Conservation (phyloP, 2,888 invertebrate genomes). For the Drosophila niveifrons region DNA sequence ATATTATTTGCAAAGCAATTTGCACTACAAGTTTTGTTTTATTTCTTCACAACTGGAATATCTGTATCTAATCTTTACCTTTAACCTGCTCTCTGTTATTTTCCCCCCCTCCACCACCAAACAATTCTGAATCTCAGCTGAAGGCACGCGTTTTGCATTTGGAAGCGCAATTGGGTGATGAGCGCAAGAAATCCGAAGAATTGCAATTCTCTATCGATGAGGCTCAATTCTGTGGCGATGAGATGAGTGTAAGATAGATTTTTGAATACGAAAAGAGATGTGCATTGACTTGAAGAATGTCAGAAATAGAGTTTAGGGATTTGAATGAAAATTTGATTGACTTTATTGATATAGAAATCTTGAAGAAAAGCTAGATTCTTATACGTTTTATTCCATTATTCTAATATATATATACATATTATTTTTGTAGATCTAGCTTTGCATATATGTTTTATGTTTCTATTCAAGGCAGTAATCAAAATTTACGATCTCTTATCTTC, state of each 20-base stretch:
- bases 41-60: constrained; percentile 48
- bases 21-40: constrained; percentile 56
- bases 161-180: constrained; percentile 90
- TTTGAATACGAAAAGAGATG: constrained; percentile 10
- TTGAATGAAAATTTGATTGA: background rate
- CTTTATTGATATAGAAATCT: no score
- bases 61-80: constrained; percentile 47
- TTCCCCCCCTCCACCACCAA: constrained; percentile 2
- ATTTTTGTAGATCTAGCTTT: no score
- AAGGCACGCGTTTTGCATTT: constrained; percentile 88
- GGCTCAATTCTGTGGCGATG: constrained; percentile 94
- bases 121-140: constrained; percentile 80
- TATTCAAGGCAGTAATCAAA: no score
- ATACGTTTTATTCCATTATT: no score
- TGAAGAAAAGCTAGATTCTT: no score
- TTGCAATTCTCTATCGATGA: constrained; percentile 96
- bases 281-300: constrained; percentile 35
- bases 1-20: constrained; percentile 50
- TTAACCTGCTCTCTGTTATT: constrained; percentile 30
- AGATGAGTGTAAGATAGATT: constrained; percentile 90
- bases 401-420: no score
- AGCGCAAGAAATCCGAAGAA: constrained; percentile 93
- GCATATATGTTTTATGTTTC: no score
- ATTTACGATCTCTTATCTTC: no score
- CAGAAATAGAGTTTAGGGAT: background rate